A percentile compares a stretch with the other conserved stretches of the same genome.
Evolutionary conservation across 2,888 invertebrate species (phyloP).

Genomic region (Sinhomidia bicolor): DNA sequence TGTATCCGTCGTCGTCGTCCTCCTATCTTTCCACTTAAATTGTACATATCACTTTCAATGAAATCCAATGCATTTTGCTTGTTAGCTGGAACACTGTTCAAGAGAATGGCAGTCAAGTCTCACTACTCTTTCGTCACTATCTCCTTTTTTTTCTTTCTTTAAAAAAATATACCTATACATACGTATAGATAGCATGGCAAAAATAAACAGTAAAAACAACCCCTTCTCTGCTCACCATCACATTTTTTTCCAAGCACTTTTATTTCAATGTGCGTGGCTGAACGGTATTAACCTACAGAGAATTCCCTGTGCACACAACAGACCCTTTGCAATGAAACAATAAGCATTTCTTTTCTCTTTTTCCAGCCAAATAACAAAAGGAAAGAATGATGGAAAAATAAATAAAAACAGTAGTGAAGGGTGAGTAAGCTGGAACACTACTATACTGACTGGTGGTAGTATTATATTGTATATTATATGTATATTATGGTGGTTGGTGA

Average conservation of each 20-base stretch:
- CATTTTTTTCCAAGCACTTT: background rate
- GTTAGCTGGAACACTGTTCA: background rate
- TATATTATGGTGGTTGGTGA: constrained; percentile 5
- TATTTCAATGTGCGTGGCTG: constrained; percentile 24
- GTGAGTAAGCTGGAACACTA: constrained; percentile 27
- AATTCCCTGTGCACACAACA: constrained; percentile 33
- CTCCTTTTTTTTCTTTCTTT: background rate
- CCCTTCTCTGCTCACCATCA: constrained; percentile 50
- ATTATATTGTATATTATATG: no score
- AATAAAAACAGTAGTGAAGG: constrained; percentile 42
- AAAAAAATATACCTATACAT: no score
- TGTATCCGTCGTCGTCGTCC: background rate
- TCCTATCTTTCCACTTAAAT: background rate
- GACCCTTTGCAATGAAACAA: constrained; percentile 43
- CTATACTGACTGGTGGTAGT: background rate
- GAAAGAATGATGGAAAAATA: constrained; percentile 33
- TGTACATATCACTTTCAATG: constrained; percentile 58
- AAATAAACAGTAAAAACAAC: constrained; percentile 19
- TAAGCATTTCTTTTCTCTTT: no score
- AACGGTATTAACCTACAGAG: constrained; percentile 70
- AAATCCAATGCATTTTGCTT: background rate
- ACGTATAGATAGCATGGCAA: background rate
- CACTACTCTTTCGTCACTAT: background rate
- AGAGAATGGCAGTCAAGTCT: background rate
- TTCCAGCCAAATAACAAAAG: constrained; percentile 12